phyloP scores from a whole-genome alignment of 2,113 vertebrate genomes.

The Phocoena phocoena region DNA sequence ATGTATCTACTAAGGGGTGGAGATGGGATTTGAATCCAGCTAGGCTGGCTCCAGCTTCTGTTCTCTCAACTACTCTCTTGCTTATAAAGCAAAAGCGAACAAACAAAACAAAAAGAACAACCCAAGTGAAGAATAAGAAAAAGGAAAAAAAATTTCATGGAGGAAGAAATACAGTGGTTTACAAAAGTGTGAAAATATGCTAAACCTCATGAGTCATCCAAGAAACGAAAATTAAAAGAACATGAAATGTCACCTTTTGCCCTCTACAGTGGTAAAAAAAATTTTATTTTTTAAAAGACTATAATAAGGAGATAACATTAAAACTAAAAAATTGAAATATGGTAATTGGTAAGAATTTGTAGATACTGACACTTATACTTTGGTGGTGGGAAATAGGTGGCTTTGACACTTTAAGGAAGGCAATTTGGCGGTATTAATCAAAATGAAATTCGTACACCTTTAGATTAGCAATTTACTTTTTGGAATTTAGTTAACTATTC shows the following conservation, averaged over 20 bases:
- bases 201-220: not conserved
- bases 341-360: not conserved
- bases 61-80: not conserved
- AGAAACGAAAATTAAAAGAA: not conserved
- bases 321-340: not conserved
- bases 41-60: not conserved
- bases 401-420: not conserved
- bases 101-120: not conserved
- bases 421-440: not conserved
- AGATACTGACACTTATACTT: not conserved
- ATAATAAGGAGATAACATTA: not conserved
- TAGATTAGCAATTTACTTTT: not conserved
- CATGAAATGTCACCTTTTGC: not conserved
- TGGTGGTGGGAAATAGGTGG: not conserved
- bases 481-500: not conserved
- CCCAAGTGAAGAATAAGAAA: not conserved
- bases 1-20: not conserved
- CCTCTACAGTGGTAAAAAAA: not conserved
- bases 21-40: not conserved
- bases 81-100: not conserved
- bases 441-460: not conserved
- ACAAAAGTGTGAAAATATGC: not conserved
- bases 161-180: not conserved
- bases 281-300: not conserved
- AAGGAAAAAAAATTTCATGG: not conserved